Conservation (phyloP, 2,888 invertebrate species). For the Subacronicta megacephala region DNA sequence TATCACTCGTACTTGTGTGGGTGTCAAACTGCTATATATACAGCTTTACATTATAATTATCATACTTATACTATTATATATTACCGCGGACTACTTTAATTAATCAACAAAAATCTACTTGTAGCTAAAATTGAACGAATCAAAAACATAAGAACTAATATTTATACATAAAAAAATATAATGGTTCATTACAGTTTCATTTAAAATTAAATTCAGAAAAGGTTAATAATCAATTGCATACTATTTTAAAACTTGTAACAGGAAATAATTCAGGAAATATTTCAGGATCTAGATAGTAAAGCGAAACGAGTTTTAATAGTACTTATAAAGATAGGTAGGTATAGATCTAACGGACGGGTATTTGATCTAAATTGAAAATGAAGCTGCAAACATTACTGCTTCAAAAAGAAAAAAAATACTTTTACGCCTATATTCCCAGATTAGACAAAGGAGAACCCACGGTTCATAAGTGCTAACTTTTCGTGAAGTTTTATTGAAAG, state of each 20-base stretch:
- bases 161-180: background rate
- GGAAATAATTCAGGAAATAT: background rate
- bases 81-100: conserved; percentile 18
- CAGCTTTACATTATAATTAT: conserved; percentile 53
- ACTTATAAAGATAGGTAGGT: conserved; percentile 42
- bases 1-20: conserved; percentile 80
- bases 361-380: conserved; percentile 69
- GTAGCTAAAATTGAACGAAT: background rate
- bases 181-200: too few relatives aligned
- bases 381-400: conserved; percentile 64
- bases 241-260: too few relatives aligned
- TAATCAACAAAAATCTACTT: background rate
- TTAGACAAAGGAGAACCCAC: too few relatives aligned
- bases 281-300: conserved; percentile 14
- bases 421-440: too few relatives aligned
- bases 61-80: conserved; percentile 23
- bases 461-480: too few relatives aligned
- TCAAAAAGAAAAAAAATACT: background rate
- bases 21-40: conserved; percentile 71
- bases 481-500: too few relatives aligned
- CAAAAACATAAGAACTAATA: background rate
- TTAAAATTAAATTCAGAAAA: background rate
- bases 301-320: conserved; percentile 43
- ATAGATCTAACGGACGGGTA: conserved; percentile 83
- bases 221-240: background rate